A percentile compares a stretch with the other conserved stretches of the same genome.
Conservation (phyloP, 2,888 invertebrate genomes). For the Anoncus sp. region DNA sequence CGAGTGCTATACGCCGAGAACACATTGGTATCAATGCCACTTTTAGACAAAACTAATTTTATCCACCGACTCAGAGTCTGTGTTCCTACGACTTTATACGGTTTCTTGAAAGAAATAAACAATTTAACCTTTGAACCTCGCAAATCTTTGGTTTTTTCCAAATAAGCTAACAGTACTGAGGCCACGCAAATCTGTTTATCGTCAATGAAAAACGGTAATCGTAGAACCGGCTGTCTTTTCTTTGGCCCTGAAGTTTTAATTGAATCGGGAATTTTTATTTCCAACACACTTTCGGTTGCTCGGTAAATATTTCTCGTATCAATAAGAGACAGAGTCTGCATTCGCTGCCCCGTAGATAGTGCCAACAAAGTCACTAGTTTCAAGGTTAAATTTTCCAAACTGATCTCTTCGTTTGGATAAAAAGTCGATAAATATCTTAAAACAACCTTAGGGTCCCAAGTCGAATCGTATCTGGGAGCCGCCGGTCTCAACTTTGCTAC, state of each 20-base stretch:
- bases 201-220: slow-evolving; percentile 27
- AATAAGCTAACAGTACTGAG: slow-evolving; percentile 19
- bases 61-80: too few relatives aligned
- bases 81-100: too few relatives aligned
- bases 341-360: slow-evolving; percentile 54
- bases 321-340: slow-evolving; percentile 50
- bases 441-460: slow-evolving; percentile 38
- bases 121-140: too few relatives aligned
- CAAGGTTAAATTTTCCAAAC: slow-evolving; percentile 45
- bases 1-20: too few relatives aligned
- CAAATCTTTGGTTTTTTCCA: slow-evolving; percentile 42
- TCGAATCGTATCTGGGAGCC: slow-evolving; percentile 36
- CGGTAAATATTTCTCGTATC: slow-evolving; percentile 45
- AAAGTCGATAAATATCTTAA: slow-evolving; percentile 29
- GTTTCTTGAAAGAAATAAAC: too few relatives aligned
- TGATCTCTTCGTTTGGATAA: slow-evolving; percentile 37
- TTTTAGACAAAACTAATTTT: too few relatives aligned
- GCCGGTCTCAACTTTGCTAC: slow-evolving; percentile 36
- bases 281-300: slow-evolving; percentile 7
- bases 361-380: slow-evolving; percentile 54
- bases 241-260: slow-evolving; percentile 47
- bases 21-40: too few relatives aligned
- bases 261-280: slow-evolving; percentile 50
- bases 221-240: slow-evolving; percentile 47
- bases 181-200: slow-evolving; percentile 37